Percentiles rank a stretch among this genome's conserved stretches.
phyloP scores from a whole-genome alignment of 2,113 vertebrate genomes.

The Mustelus asterias region DNA sequence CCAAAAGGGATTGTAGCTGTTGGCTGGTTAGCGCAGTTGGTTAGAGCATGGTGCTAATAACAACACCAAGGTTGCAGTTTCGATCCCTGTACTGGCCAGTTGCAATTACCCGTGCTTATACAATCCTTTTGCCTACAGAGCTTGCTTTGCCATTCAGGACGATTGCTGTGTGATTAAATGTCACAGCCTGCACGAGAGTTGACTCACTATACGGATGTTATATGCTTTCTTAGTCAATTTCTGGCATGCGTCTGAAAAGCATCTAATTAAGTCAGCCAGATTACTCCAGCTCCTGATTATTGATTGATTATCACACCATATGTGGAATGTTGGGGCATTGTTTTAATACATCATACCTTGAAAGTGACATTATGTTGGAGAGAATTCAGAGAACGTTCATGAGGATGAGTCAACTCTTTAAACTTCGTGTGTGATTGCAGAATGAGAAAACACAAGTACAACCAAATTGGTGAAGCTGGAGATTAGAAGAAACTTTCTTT shows the following conservation, averaged over 20 bases:
- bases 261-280: neutral
- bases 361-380: neutral
- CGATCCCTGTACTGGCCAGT: too few species aligned
- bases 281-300: neutral
- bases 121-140: neutral
- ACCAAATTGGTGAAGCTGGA: neutral
- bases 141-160: neutral
- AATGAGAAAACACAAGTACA: neutral
- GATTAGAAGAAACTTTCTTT: neutral
- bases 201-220: neutral
- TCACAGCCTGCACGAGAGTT: neutral
- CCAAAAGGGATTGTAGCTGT: too few species aligned
- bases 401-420: neutral
- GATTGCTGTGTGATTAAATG: neutral
- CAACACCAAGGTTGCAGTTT: too few species aligned
- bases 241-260: neutral
- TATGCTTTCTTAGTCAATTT: neutral
- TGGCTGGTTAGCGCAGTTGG: too few species aligned
- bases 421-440: neutral
- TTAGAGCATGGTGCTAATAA: too few species aligned
- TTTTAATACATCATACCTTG: neutral
- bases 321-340: neutral
- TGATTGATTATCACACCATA: too few species aligned
- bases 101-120: too few species aligned
- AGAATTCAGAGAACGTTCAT: neutral